Evolutionary conservation across 37 sponge, comb jelly and placozoan species (phyloP), one percentile per base, ranked within the genome.

Genomic region (Geodia barretti): DNA sequence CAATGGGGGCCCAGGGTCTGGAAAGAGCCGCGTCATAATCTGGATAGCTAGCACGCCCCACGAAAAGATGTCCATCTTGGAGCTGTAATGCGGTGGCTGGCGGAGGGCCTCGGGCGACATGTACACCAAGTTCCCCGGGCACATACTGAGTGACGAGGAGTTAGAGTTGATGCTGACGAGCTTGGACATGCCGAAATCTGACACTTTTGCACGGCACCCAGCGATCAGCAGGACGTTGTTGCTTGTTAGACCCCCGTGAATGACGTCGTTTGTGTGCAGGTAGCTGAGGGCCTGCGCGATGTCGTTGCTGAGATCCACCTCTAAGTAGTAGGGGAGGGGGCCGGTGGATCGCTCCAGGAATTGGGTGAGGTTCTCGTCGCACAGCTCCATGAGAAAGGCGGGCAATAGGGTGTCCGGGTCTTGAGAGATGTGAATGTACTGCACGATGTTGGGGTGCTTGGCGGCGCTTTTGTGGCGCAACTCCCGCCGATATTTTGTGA

Each of bases 141-240:
- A 47, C 54, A 47, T 47, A 14, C 54, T 47, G 54, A 47, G 54
- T 17, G 54, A 14, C 14, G 54, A 17, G 14, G 14, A 47, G 14
- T 14, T 7, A 47, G 54, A 14, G 14, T 47, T 47, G 14, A 29
- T 17, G 19, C 67, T 29, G 31, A 30, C 28, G 19, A 65, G 67
- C 67, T 65, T 65, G 28, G 81, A 39, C 54, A 80, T 62, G 20
- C 81, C 81, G 23, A 80, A 62, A 28, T 80, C 81, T 43, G 81
- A 29, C 30, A 80, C 54, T 43, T 80, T 80, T 14, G 72, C 81
- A 14, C 61, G 30, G 35, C 32, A 31, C 35, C 30, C 32, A 32
- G 35, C 69, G 30, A 30, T 34, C 32, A 80, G 25, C 23, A 80
- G 72, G 11, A 80, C 72, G 30, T 80, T 80, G 37, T 80, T 80